Base-by-base conservation (phyloP, 2,888 invertebrate genomes). In the Drosophila yooni region DNA sequence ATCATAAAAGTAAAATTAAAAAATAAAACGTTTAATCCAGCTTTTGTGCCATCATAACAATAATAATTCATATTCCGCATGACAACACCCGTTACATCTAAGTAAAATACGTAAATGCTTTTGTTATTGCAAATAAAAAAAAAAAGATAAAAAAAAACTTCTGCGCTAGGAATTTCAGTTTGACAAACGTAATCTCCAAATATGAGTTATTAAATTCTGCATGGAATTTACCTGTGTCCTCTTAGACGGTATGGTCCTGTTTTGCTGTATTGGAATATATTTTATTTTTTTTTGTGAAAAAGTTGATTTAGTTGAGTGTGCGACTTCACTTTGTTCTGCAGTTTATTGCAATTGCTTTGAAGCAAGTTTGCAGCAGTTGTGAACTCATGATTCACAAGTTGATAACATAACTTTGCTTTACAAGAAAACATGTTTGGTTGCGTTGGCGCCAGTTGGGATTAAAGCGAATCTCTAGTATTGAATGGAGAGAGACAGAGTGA, bases 351-450 rank as follows among this genome's bases (percentile, higher is more conserved):
- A 62, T 43, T 65, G 25, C 46, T n/a, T 51, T 40, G 51, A 11
- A 58, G 31, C 74, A 53, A 59, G 64, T 74, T 79, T 68, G 57
- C 33, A 65, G 59, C 69, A 74, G 52, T 57, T 51, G 65, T 62
- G 57, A 75, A 50, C 66, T 6, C 18, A 58, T 54, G 61, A 59
- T 61, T 60, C 56, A 74, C 74, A 74, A 74, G 51, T 59, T 46
- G 56, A 43, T 54, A 74, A 59, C 62, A 75, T 15, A 56, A 65
- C 33, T 71, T 60, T 40, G 46, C 70, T 70, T 3, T 15, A 48
- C 70, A n/a, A 48, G 27, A 48, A 40, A 48, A 56, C 33, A 13
- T 48, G 38, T 50, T 70, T 70, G 50, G 15, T 38, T 34, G 27
- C 25, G 31, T 46, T 53, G 59, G 46, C 52, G 27, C 43, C 51